A percentile compares a stretch with the other conserved stretches of the same genome.
These are phyloP conservation scores for Amphibalanus amphitrite DNA, from an alignment of 1,140 invertebrate species.

Conservation along the genomic window DNA sequence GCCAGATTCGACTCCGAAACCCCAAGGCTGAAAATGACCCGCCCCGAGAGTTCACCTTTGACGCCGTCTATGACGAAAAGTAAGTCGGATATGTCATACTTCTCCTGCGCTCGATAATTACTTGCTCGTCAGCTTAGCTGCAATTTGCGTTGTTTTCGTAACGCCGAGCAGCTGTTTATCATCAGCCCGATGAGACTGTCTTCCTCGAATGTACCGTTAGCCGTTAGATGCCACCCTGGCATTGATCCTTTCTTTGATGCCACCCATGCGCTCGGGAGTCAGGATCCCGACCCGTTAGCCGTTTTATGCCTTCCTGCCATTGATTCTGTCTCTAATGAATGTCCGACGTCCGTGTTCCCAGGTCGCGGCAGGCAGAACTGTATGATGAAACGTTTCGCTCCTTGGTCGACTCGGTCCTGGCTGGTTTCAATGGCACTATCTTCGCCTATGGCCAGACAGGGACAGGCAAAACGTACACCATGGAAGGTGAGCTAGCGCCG, in stretches of 20 bases:
- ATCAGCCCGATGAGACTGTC: too few species aligned
- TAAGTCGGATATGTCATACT: too few species aligned
- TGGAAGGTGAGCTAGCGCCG: slow-evolving; percentile 50
- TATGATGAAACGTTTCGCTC: slow-evolving; percentile 93
- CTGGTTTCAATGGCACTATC: slow-evolving; percentile 91
- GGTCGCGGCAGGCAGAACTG: slow-evolving; percentile 71
- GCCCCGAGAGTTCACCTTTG: slow-evolving; percentile 75
- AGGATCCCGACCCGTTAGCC: background rate
- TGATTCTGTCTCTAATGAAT: slow-evolving; percentile 4
- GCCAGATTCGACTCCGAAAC: slow-evolving; percentile 46
- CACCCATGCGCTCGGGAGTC: background rate
- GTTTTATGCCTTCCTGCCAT: background rate
- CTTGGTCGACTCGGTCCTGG: slow-evolving; percentile 85
- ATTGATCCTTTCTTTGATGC: slow-evolving; percentile 8
- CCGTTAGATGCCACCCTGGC: background rate
- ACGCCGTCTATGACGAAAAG: slow-evolving; percentile 75
- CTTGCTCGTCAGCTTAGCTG: background rate
- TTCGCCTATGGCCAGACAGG: slow-evolving; percentile 95
- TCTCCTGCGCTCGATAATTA: background rate
- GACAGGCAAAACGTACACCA: slow-evolving; percentile 89
- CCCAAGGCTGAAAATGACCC: slow-evolving; percentile 38
- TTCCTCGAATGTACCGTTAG: background rate
- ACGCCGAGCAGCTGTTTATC: too few species aligned
- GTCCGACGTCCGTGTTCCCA: slow-evolving; percentile 39
- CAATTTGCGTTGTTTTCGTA: background rate